Evolutionary conservation across 2,797 vertebrate genomes (phyloP).

Genomic region (Lagodon rhomboides): DNA sequence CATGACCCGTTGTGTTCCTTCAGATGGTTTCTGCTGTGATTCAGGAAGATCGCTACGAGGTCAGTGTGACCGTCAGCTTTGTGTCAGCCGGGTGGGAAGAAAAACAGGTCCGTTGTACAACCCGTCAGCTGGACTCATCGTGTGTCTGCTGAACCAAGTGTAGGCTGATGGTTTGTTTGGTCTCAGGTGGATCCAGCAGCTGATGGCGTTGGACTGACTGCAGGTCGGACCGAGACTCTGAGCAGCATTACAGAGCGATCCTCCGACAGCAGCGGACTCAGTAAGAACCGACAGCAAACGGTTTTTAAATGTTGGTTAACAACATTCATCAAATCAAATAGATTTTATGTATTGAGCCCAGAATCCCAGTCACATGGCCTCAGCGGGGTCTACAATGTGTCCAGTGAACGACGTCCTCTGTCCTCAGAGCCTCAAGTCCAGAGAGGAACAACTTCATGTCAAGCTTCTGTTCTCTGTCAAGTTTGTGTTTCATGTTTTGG

Average conservation of each 20-base stretch:
- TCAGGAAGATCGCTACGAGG: constrained; percentile 87
- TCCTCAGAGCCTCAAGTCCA: too few species aligned
- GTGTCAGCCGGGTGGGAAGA: constrained; percentile 60
- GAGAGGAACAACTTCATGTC: too few species aligned
- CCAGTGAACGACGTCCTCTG: too few species aligned
- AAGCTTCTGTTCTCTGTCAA: too few species aligned
- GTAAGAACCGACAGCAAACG: constrained; percentile 69
- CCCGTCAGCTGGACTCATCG: not conserved
- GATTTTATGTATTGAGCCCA: too few species aligned
- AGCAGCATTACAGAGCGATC: constrained; percentile 80
- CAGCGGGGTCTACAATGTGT: too few species aligned
- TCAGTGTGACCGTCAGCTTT: constrained; percentile 91
- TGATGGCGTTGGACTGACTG: constrained; percentile 14
- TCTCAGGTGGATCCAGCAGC: constrained; percentile 36
- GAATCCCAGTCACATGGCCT: too few species aligned
- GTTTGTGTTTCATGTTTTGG: too few species aligned
- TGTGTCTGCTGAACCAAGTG: too few species aligned
- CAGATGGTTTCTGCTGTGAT: constrained; percentile 92
- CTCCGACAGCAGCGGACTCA: constrained; percentile 59
- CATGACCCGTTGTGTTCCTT: not conserved
- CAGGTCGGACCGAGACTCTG: constrained; percentile 67
- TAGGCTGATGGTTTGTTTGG: not conserved
- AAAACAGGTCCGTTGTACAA: constrained; percentile 17
- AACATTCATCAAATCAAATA: not conserved
- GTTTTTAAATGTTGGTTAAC: not conserved